phyloP scores from a whole-genome alignment of 2,888 invertebrate genomes.

The Aphrophora alni region DNA sequence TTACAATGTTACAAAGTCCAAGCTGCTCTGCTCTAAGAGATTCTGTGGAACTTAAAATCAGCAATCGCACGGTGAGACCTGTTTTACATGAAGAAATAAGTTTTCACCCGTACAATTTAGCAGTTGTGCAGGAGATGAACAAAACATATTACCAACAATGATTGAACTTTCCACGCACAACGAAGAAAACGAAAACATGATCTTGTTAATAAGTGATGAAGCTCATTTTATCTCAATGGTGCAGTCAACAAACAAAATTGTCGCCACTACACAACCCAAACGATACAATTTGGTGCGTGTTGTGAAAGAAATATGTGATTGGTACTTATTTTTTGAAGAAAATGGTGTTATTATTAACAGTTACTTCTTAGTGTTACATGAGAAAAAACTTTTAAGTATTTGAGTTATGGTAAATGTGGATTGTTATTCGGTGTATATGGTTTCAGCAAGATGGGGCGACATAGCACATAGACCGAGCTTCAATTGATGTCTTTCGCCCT shows the following conservation, averaged over 20 bases:
- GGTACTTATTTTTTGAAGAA: background rate
- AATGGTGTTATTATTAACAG: background rate
- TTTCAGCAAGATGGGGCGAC: background rate
- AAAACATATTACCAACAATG: background rate
- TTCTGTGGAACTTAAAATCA: too few relatives aligned
- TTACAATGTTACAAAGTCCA: background rate
- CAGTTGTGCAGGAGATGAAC: too few relatives aligned
- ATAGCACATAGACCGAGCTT: too few relatives aligned
- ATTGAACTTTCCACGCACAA: background rate
- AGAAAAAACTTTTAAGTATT: too few relatives aligned
- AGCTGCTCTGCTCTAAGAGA: background rate
- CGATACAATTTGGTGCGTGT: background rate
- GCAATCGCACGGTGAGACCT: too few relatives aligned
- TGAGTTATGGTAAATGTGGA: background rate
- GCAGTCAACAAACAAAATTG: background rate
- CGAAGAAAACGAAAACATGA: too few relatives aligned
- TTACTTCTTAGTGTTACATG: background rate
- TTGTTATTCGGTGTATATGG: background rate
- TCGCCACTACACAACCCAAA: constrained; percentile 9
- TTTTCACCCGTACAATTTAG: too few relatives aligned
- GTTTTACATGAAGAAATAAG: too few relatives aligned
- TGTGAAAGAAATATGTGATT: background rate
- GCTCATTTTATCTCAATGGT: background rate
- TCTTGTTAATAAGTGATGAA: too few relatives aligned
- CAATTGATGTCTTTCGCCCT: background rate